Percentiles rank a stretch among this genome's conserved stretches.
These are phyloP conservation scores for Drosophila paramelanica DNA, from an alignment of 2,888 invertebrate genomes.

Conservation along the genomic window DNA sequence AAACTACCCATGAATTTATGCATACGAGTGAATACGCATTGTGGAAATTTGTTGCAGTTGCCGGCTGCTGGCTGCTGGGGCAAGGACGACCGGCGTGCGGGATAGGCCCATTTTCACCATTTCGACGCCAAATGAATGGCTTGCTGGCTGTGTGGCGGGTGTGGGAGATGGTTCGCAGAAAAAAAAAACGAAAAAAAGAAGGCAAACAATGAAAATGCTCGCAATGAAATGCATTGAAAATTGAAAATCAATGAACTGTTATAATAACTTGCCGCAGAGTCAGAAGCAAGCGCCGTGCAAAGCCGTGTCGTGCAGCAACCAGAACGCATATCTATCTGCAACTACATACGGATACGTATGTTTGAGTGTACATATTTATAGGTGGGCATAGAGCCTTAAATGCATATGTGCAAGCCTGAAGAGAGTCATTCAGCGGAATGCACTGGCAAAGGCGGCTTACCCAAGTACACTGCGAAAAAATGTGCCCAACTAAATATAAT, in stretches of 20 bases:
- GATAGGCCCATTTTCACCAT: slow-evolving; percentile 41
- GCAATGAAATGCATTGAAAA: slow-evolving; percentile 73
- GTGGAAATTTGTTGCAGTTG: slow-evolving; percentile 55
- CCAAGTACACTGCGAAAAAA: slow-evolving; percentile 32
- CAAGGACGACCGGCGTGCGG: slow-evolving; percentile 1
- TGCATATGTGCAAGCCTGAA: slow-evolving; percentile 38
- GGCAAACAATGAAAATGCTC: slow-evolving; percentile 70
- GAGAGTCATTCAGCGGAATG: slow-evolving; percentile 32
- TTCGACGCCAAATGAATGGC: slow-evolving; percentile 3
- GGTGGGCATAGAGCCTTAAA: slow-evolving; percentile 36
- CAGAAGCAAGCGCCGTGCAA: slow-evolving; percentile 55
- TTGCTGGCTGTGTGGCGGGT: no score
- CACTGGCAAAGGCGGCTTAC: slow-evolving; percentile 29
- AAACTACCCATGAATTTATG: slow-evolving; percentile 72
- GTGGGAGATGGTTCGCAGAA: not conserved
- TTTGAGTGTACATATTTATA: slow-evolving; percentile 1
- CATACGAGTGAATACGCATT: slow-evolving; percentile 53
- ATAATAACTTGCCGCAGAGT: slow-evolving; percentile 77
- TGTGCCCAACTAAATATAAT: not conserved
- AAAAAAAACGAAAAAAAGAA: slow-evolving; percentile 4
- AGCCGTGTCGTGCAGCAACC: slow-evolving; percentile 9
- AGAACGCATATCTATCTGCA: slow-evolving; percentile 6
- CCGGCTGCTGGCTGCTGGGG: slow-evolving; percentile 23
- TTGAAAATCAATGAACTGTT: slow-evolving; percentile 81
- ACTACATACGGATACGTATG: slow-evolving; percentile 9